These are phyloP conservation scores for Argya squamiceps DNA, from an alignment of 2,797 vertebrate genomes.

Conservation along the genomic window DNA sequence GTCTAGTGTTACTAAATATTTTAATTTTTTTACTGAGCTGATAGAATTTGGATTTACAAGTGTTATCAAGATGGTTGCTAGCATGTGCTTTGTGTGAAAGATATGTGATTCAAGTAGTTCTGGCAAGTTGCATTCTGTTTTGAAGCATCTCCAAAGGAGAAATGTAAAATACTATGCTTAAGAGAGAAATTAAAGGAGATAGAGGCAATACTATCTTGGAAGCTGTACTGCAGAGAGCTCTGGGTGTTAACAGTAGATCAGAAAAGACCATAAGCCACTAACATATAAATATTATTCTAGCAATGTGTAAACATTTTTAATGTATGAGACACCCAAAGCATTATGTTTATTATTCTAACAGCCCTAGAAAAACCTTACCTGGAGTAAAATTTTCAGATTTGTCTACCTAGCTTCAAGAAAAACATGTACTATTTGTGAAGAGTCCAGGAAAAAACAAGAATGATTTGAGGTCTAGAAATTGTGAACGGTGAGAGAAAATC, in stretches of 20 bases:
- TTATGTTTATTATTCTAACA: neutral
- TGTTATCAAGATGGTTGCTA: neutral
- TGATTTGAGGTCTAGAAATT: neutral
- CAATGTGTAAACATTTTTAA: neutral
- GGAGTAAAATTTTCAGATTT: neutral
- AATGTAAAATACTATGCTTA: neutral
- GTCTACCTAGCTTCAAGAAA: neutral
- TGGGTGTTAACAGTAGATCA: neutral
- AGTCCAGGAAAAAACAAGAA: neutral
- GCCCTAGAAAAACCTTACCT: neutral
- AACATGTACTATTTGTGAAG: neutral
- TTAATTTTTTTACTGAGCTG: neutral
- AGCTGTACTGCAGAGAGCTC: neutral
- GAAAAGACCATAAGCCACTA: neutral
- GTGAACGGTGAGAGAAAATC: neutral
- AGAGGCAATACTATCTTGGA: neutral
- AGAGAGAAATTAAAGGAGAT: neutral
- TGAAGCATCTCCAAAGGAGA: neutral
- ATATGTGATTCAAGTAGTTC: rapidly evolving
- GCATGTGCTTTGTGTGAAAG: neutral
- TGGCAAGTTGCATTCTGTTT: neutral
- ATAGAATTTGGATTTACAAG: neutral
- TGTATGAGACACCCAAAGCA: neutral
- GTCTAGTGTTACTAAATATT: neutral
- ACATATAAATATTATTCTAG: neutral